Percentiles rank a stretch among this genome's conserved stretches.
Evolutionary conservation across 2,888 invertebrate genomes (phyloP).

Genomic region (Drosophila bunnanda): DNA sequence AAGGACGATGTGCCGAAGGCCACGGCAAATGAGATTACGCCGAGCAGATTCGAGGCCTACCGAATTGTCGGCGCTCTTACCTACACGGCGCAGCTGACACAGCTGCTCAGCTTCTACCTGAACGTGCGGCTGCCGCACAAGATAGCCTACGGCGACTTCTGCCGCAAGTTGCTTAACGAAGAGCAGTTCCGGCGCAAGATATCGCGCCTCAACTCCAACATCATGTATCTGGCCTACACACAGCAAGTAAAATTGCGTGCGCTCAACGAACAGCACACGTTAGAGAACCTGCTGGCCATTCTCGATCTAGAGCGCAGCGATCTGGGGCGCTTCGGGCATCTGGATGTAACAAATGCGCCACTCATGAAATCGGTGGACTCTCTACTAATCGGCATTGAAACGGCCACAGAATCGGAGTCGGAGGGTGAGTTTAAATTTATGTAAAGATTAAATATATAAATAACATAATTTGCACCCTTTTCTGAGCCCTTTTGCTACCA

Average conservation of each 20-base stretch:
- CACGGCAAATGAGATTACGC: constrained; percentile 85
- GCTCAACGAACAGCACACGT: constrained; percentile 89
- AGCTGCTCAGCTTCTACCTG: constrained; percentile 92
- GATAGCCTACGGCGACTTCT: constrained; percentile 89
- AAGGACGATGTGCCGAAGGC: constrained; percentile 84
- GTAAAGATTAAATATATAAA: no score
- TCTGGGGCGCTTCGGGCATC: constrained; percentile 89
- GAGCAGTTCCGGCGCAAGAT: constrained; percentile 91
- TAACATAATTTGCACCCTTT: no score
- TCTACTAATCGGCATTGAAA: constrained; percentile 87
- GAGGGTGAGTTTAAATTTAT: constrained; percentile 85
- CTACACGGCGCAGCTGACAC: constrained; percentile 93
- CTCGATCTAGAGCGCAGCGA: constrained; percentile 88
- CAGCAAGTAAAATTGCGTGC: constrained; percentile 89
- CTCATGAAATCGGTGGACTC: constrained; percentile 87
- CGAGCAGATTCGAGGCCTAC: constrained; percentile 89
- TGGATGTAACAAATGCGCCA: constrained; percentile 86
- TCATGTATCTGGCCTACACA: constrained; percentile 91
- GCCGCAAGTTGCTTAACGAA: constrained; percentile 88
- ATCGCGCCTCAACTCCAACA: constrained; percentile 91
- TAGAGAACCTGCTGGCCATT: constrained; percentile 90
- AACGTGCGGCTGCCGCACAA: constrained; percentile 92
- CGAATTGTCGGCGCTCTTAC: constrained; percentile 92
- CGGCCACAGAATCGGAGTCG: constrained; percentile 88
- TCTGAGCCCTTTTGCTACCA: no score